These are phyloP conservation scores for Rafetus swinhoei DNA, from an alignment of 2,113 vertebrate genomes.

Conservation along the genomic window DNA sequence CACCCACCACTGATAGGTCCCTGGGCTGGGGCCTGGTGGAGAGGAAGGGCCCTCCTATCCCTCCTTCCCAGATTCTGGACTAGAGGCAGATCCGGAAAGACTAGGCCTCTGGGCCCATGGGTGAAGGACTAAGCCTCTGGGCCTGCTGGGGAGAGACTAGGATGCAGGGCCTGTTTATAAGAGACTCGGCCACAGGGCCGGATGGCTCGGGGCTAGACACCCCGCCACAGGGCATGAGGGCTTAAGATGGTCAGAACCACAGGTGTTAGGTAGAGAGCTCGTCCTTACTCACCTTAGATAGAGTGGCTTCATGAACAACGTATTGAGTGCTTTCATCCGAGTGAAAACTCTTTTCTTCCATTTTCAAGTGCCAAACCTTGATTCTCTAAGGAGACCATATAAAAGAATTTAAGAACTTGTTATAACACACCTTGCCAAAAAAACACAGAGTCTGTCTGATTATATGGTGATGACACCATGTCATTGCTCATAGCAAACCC, in stretches of 20 bases:
- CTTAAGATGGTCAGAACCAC: not conserved
- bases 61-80: no score
- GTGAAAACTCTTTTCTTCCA: not conserved
- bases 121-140: no score
- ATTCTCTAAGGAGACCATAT: accelerated
- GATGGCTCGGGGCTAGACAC: no score
- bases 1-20: no score
- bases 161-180: no score
- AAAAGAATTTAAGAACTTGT: accelerated
- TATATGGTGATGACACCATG: not conserved
- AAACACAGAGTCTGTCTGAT: accelerated
- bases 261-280: not conserved
- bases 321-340: accelerated
- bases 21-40: no score
- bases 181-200: no score
- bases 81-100: no score
- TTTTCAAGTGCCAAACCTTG: accelerated
- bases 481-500: not conserved
- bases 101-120: no score
- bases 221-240: accelerated
- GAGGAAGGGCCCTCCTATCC: no score
- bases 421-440: not conserved
- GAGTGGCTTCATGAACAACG: no score
- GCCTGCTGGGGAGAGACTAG: no score
- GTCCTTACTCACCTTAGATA: not conserved